Conservation (phyloP, 2,797 vertebrate genomes). For the Poeciliopsis gracilis region DNA sequence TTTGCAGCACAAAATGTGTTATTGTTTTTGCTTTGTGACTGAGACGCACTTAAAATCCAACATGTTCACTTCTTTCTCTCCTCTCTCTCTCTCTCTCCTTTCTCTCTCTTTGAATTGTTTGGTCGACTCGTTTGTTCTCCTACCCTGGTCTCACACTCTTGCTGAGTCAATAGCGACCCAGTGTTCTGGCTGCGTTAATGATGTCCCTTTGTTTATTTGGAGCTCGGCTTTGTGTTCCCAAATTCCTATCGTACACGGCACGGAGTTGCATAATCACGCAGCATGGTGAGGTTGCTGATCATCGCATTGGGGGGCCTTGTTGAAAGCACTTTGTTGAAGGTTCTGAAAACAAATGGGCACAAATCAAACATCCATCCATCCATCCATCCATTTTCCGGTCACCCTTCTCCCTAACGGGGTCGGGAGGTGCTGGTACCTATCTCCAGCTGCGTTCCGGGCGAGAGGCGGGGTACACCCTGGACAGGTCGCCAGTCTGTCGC, state of each 20-base stretch:
- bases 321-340: conserved; percentile 23
- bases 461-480: too few relatives aligned
- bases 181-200: conserved; percentile 63
- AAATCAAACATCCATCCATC: neutral
- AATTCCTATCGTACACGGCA: conserved; percentile 61
- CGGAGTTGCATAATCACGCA: conserved; percentile 54
- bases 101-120: conserved; percentile 30
- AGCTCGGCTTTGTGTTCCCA: conserved; percentile 57
- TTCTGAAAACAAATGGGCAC: conserved; percentile 4
- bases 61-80: neutral
- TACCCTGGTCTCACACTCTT: conserved; percentile 58
- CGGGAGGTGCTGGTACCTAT: too few relatives aligned
- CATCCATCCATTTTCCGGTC: too few relatives aligned
- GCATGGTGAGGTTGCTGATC: conserved; percentile 22
- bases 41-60: conserved; percentile 17
- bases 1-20: conserved; percentile 14
- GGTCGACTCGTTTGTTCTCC: conserved; percentile 50
- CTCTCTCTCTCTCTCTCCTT: neutral
- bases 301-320: conserved; percentile 8
- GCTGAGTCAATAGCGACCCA: conserved; percentile 60
- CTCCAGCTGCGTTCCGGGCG: too few relatives aligned
- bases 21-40: conserved; percentile 4
- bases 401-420: too few relatives aligned
- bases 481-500: too few relatives aligned
- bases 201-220: conserved; percentile 66